A percentile compares a stretch with the other conserved stretches of the same genome.
Evolutionary conservation across 2,888 invertebrate species (phyloP).

Genomic region (Leptopilina drosophilae): DNA sequence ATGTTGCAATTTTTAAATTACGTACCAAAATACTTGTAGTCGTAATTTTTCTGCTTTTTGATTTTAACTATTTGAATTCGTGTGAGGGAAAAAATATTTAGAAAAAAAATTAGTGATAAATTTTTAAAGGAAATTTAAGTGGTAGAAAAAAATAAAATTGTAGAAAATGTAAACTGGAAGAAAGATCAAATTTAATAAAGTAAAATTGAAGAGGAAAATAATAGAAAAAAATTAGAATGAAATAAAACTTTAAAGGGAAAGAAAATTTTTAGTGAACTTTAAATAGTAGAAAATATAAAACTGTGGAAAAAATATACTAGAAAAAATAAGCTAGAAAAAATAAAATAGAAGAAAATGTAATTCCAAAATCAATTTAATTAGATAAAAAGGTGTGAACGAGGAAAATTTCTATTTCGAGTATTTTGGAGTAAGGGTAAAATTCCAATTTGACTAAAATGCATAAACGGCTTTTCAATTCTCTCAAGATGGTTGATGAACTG

Average conservation of each 20-base stretch:
- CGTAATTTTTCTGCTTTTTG: neutral
- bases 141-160: too few relatives aligned
- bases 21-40: neutral
- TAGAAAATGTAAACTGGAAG: too few relatives aligned
- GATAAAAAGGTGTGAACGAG: too few relatives aligned
- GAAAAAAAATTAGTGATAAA: neutral
- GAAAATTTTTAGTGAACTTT: neutral
- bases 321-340: neutral
- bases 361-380: neutral
- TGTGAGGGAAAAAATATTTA: slow-evolving; percentile 1
- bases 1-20: neutral
- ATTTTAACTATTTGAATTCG: too few relatives aligned
- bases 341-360: neutral
- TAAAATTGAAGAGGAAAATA: too few relatives aligned
- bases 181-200: too few relatives aligned
- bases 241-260: too few relatives aligned
- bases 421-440: neutral
- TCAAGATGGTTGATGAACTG: slow-evolving; percentile 26
- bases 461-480: neutral
- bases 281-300: neutral
- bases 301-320: too few relatives aligned
- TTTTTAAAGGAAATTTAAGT: too few relatives aligned
- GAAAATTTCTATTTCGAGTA: slow-evolving; percentile 23
- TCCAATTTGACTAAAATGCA: neutral
- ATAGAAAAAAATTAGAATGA: too few relatives aligned